Evolutionary conservation across 2,797 vertebrate species (phyloP).

Genomic region (Chrysocyon brachyurus): DNA sequence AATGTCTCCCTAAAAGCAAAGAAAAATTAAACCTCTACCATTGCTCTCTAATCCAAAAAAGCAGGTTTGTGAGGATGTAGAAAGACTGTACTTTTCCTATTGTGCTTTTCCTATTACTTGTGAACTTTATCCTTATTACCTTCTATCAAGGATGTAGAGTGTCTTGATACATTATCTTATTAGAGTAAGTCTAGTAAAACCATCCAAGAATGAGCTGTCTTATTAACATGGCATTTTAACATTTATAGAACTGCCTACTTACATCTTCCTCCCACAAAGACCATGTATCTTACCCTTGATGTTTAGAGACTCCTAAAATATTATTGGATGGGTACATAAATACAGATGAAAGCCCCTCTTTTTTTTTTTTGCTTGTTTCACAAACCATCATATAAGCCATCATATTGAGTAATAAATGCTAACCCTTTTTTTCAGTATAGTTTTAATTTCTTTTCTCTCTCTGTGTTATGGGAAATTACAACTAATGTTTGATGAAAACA

Average conservation of each 20-base stretch:
- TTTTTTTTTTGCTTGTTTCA: neutral
- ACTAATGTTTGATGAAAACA: constrained; percentile 10
- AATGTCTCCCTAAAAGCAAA: constrained; percentile 13
- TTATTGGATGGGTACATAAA: neutral
- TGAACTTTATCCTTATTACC: neutral
- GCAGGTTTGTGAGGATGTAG: neutral
- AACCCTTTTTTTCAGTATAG: neutral
- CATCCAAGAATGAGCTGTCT: neutral
- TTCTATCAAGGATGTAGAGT: neutral
- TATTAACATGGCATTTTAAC: neutral
- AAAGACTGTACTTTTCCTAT: neutral
- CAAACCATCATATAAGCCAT: neutral
- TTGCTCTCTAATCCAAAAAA: neutral
- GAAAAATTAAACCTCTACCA: neutral
- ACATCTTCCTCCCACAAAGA: neutral
- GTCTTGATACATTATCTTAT: neutral
- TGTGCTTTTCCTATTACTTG: neutral
- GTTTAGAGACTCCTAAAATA: neutral
- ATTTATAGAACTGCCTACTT: neutral
- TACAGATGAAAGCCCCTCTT: neutral
- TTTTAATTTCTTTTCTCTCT: neutral
- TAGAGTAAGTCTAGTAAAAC: neutral
- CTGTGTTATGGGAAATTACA: neutral
- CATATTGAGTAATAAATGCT: neutral
- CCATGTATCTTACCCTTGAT: neutral